Percentiles rank a stretch among this genome's conserved stretches.
These are phyloP conservation scores for Marmota flaviventris DNA, from an alignment of 2,113 vertebrate species.

Conservation along the genomic window DNA sequence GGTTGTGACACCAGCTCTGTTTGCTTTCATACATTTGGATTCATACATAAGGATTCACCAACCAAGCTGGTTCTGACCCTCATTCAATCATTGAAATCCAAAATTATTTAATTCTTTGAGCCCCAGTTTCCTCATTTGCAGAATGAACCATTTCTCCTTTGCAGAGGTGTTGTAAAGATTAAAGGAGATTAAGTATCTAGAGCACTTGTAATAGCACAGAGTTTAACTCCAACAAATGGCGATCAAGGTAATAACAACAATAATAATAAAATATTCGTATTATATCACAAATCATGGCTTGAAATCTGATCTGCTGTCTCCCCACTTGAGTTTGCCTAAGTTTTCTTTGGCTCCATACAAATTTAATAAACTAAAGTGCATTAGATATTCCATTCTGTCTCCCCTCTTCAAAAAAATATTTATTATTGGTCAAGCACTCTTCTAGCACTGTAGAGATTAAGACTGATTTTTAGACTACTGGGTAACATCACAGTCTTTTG, in stretches of 20 bases:
- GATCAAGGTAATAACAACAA: background rate
- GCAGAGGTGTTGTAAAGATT: background rate
- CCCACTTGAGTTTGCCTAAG: constrained; percentile 32
- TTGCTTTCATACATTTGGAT: background rate
- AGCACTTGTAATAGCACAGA: constrained; percentile 8
- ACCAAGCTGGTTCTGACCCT: constrained; percentile 7
- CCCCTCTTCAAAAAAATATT: background rate
- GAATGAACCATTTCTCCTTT: constrained; percentile 13
- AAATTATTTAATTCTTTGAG: constrained; percentile 51
- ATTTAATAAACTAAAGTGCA: constrained; percentile 23
- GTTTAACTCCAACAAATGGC: background rate
- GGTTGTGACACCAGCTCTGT: constrained; percentile 43
- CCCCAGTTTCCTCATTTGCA: constrained; percentile 48
- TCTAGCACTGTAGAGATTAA: background rate
- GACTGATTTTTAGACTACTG: background rate
- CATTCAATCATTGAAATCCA: constrained; percentile 16
- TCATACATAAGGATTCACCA: background rate
- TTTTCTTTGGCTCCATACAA: constrained; percentile 46
- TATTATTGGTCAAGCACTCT: background rate
- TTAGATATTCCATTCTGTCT: background rate
- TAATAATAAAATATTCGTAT: background rate
- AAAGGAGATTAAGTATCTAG: background rate
- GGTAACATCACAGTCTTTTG: background rate
- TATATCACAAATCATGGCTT: background rate
- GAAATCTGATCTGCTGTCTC: constrained; percentile 27